Evolutionary conservation across 2,888 invertebrate genomes (phyloP), one percentile per base, ranked within the genome.

Genomic region (Lampropteryx suffumata): DNA sequence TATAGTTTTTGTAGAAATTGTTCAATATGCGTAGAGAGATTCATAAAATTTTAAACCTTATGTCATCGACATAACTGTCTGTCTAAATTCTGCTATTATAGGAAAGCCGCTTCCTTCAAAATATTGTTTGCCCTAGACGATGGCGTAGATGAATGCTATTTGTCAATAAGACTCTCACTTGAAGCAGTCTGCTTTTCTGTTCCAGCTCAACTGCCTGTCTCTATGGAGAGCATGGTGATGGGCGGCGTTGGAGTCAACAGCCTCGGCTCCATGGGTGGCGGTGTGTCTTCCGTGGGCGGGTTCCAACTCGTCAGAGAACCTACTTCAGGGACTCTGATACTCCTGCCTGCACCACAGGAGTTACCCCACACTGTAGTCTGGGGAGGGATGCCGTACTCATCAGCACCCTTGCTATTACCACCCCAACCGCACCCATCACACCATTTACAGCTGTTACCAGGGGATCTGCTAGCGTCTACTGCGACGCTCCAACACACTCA

Each of bases 261-360:
- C 91, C 80, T 95, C 51, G 93, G 95, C 47, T 95, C 96, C 41
- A 76, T 89, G 37, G 86, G 82, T 47, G 78, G 79, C 29, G 84
- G 84, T 29, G 91, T 94, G 91, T 75, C 93, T 83, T 89, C 94
- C 90, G 73, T 95, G 50, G 94, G 95, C 51, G 97, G 97, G 50
- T 95, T 95, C 83, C 97, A 97, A 84, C 91, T 97, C 71, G 95
- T 96, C 41, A 93, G 97, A 58, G 97, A 97, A 78, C 95, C 97
- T 24, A 92, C 94, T 13, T 95, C 95, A 2, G 97, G 97, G 35
- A 96, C 96, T 65, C 91, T 96, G 55, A 92, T 96, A 59, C 93
- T 96, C 58, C 91, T 96, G 64, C 96, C 96, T 35, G 92, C 95
- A 28, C 92, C 95, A 35, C 94, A 82, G 1, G 94, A 94, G 69